These are phyloP conservation scores for Hypocryptadius cinnamomeus DNA, from an alignment of 2,113 vertebrate species.

Conservation along the genomic window DNA sequence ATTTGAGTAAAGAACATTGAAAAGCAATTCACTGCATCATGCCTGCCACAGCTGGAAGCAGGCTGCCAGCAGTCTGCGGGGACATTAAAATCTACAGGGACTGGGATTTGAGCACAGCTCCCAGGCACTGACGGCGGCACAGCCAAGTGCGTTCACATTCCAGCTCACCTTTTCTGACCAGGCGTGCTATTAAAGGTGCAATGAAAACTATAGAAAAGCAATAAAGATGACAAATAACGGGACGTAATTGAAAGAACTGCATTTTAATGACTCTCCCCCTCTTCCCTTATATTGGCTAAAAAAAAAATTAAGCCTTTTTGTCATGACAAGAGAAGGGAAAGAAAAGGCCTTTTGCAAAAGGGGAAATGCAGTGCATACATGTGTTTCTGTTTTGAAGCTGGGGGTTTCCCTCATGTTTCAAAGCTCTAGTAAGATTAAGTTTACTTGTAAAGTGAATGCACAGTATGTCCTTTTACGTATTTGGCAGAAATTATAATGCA, in stretches of 20 bases:
- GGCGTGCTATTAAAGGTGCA: conserved; percentile 67
- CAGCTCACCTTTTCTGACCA: conserved; percentile 77
- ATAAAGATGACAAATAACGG: conserved; percentile 73
- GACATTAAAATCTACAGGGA: conserved; percentile 85
- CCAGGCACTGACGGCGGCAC: conserved; percentile 61
- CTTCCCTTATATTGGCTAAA: not conserved
- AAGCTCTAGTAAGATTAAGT: not conserved
- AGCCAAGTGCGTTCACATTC: conserved; percentile 68
- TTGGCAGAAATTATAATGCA: not conserved
- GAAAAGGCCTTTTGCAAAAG: not conserved
- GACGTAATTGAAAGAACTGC: conserved; percentile 58
- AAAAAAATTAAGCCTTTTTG: conserved; percentile 21
- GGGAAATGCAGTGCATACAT: not conserved
- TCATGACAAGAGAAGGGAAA: not conserved
- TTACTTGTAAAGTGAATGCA: not conserved
- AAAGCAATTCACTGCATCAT: conserved; percentile 94
- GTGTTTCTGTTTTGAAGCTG: not conserved
- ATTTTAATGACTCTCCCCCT: conserved; percentile 63
- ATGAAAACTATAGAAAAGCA: conserved; percentile 63
- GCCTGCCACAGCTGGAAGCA: conserved; percentile 98
- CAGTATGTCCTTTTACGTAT: not conserved
- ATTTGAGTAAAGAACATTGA: conserved; percentile 98
- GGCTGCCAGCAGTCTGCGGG: conserved; percentile 85
- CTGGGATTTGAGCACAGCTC: conserved; percentile 73
- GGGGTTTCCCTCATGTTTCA: not conserved